Percentiles rank a stretch among this genome's conserved stretches.
phyloP scores from a whole-genome alignment of 2,888 invertebrate species.

The Nomada lathburiana region DNA sequence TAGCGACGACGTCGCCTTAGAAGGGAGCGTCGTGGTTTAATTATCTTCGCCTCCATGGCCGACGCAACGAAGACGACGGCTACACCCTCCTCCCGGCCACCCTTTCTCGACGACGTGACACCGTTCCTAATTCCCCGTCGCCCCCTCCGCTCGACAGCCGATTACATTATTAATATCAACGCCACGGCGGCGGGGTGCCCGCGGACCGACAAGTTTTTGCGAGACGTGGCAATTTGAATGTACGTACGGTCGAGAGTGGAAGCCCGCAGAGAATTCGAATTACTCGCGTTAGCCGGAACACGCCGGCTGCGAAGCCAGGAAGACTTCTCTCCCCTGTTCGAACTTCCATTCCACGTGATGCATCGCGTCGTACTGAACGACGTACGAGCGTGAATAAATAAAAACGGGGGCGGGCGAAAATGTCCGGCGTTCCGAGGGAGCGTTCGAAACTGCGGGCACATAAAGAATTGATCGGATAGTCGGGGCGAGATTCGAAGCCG shows the following conservation, averaged over 20 bases:
- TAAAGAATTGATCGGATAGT: conserved; percentile 31
- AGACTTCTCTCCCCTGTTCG: neutral
- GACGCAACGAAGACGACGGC: conserved; percentile 50
- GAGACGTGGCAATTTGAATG: conserved; percentile 44
- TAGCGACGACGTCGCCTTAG: conserved; percentile 46
- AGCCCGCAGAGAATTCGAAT: conserved; percentile 50
- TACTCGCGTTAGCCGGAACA: conserved; percentile 33
- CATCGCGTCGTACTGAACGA: neutral
- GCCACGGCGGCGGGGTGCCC: conserved; percentile 42
- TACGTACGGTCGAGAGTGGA: conserved; percentile 28
- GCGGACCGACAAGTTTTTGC: conserved; percentile 57
- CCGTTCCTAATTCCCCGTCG: conserved; percentile 69
- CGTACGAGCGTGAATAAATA: conserved; percentile 12
- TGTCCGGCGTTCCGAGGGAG: neutral
- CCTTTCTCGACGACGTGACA: conserved; percentile 73
- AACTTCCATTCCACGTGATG: conserved; percentile 4
- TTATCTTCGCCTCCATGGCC: conserved; percentile 70
- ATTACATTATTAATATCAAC: conserved; percentile 78
- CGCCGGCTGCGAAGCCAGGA: neutral
- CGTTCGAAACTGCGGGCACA: neutral
- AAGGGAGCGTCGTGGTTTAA: conserved; percentile 69
- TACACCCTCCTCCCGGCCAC: conserved; percentile 24
- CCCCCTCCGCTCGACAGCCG: conserved; percentile 38
- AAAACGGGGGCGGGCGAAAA: neutral
- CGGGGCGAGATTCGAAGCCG: conserved; percentile 1